These are phyloP conservation scores for Miltochrista miniata DNA, from an alignment of 2,888 invertebrate genomes.

Conservation along the genomic window DNA sequence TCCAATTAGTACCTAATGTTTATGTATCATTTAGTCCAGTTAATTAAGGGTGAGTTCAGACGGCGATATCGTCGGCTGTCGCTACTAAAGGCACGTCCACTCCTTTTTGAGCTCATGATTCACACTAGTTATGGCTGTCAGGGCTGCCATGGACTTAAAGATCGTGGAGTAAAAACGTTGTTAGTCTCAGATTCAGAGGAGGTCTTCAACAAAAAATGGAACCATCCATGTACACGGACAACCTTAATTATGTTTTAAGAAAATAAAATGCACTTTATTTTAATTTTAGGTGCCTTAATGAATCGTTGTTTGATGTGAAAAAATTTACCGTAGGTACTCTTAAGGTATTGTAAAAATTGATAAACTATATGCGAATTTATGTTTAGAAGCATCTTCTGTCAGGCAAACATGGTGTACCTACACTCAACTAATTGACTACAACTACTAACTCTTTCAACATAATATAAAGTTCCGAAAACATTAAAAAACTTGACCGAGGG, in stretches of 20 bases:
- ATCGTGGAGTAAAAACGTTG: not conserved
- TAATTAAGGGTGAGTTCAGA: slow-evolving; percentile 38
- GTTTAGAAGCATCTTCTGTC: no score
- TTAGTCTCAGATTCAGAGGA: not conserved
- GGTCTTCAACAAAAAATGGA: not conserved
- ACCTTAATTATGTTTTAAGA: not conserved
- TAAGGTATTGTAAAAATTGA: no score
- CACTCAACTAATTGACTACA: no score
- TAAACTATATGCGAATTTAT: no score
- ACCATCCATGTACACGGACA: not conserved
- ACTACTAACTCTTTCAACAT: no score
- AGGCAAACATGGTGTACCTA: no score
- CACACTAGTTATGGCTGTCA: slow-evolving; percentile 32
- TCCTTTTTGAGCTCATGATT: slow-evolving; percentile 41
- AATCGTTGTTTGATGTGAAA: no score
- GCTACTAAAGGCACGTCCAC: slow-evolving; percentile 37
- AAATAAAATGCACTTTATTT: no score
- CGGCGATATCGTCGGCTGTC: slow-evolving; percentile 36
- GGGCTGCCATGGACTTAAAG: slow-evolving; percentile 26
- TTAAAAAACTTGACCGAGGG: no score
- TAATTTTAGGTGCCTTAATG: no score
- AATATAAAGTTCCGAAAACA: no score
- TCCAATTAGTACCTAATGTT: slow-evolving; percentile 39
- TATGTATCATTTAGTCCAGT: slow-evolving; percentile 39
- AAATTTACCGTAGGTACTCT: no score